Base-by-base conservation (phyloP, 2,888 invertebrate species). In the Calephelis perditalis region DNA sequence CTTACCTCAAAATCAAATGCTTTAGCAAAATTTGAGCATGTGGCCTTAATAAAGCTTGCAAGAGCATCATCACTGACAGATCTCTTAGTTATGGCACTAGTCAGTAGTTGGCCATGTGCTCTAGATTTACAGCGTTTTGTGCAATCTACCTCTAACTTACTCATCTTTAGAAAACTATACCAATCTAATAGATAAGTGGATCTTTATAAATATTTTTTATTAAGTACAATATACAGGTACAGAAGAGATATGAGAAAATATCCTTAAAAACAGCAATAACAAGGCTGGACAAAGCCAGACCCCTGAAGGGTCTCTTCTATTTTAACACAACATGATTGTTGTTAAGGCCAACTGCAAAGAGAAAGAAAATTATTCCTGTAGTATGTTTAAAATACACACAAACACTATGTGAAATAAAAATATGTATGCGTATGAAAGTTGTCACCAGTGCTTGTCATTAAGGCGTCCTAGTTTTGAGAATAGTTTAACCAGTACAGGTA, bases 11-110 rank as follows among this genome's bases (percentile, higher is more conserved):
- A 84, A 75, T 94, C 94, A 63, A 88, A 84, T 9, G 92, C 92
- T 62, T 92, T 92, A 44, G 81, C 73, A 67, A 92, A 94, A 74
- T 94, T 94, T 40, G 90, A 82, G 69, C 94, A 94, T 11, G 90
- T 91, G 58, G 90, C 91, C 57, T 87, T 91, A 63, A 93, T 87
- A 65, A 88, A 93, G 54, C 92, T 91, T 4, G 91, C 92, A 57
- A 95, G 76, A 44, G 92, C 91, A 45, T 86, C 82, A 78, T 94
- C 93, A 2, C 84, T 84, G 44, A 93, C 82, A 10, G 92, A 91
- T 67, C 93, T 89, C 76, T 94, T 94, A 0, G 94, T 93, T 57
- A 94, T 87, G 7, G 94, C 93, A 66, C 93, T 90, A 0, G 92
- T 93, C n/a, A 95, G 85, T 40, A 86, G 81, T 65, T 92, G 88